Evolutionary conservation across 92 coral and sea anemone species (phyloP), one percentile per base, ranked within the genome.

Genomic region (Phenganax marumi): DNA sequence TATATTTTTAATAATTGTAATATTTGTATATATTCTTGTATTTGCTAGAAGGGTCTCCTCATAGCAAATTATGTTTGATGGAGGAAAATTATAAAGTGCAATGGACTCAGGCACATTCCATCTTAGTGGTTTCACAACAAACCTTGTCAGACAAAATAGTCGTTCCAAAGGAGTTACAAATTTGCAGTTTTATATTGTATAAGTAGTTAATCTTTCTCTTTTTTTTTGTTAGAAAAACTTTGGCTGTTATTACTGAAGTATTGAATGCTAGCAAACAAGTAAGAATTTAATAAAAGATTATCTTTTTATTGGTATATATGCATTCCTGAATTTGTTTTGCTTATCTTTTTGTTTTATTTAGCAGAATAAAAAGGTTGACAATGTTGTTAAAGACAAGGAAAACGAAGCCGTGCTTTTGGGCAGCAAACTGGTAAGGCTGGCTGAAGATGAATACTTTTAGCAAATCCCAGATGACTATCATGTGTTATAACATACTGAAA

Each of bases 221-320:
- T 24, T 39, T 2, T 51, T 74, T 50, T 18, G 52, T 54, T 74
- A 74, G 79, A 22, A 52, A 74, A 22, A 10, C 14, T 54, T 17
- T 47, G 21, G 79, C 63, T 74, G 79, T 74, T n/a, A 52, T 74
- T 54, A 14, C 53, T 21, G 79, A 74, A 14, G 79, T 54, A 3
- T 51, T 24, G 7, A 50, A 50, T 18, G 18, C 62, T 7, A 51
- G 12, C 52, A 54, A 33, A 47, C 17, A 74, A 17, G 79, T 52
- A 12, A 52, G 39, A 12, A 63, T 12, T 39, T 10, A 9, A 63
- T 0, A 23, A 63, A 63, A 18, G 10, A 63, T 39, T 39, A 18
- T 12, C 11, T 12, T 10, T 63, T 12, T 18, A 1, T 10, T 12
- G 21, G 70, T 63, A 18, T 18, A 63, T 10, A 18, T 23, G 10